A percentile compares a stretch with the other conserved stretches of the same genome.
Conservation (phyloP, 2,797 vertebrate genomes). For the Brachymystax lenok region DNA sequence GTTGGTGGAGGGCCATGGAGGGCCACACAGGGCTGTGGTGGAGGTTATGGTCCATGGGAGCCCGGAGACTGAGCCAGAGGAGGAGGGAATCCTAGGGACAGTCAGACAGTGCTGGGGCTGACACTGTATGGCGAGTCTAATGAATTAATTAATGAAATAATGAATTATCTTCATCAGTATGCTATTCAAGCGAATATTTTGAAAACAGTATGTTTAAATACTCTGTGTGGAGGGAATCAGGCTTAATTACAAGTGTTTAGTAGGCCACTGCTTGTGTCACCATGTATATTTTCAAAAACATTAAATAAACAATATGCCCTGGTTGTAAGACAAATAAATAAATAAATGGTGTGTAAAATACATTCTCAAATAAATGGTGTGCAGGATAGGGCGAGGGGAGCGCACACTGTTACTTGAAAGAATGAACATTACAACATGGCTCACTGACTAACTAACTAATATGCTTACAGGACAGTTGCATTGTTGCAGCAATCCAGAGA, state of each 20-base stretch:
- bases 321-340: background rate
- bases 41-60: constrained; percentile 59
- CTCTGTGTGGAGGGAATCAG: too few species aligned
- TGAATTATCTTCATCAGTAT: too few species aligned
- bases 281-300: background rate
- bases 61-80: constrained; percentile 11
- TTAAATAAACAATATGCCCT: background rate
- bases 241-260: too few species aligned
- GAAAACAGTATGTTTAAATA: too few species aligned
- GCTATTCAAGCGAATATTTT: too few species aligned
- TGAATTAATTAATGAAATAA: too few species aligned
- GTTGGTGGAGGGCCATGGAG: background rate
- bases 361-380: background rate
- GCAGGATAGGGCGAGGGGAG: background rate
- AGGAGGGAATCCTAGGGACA: background rate
- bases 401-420: background rate
- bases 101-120: background rate
- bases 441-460: background rate
- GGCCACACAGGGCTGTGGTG: constrained; percentile 48
- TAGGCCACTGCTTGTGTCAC: background rate
- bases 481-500: too few species aligned
- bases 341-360: background rate
- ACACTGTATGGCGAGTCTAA: background rate
- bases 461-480: background rate
- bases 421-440: background rate